phyloP scores from a whole-genome alignment of 2,888 invertebrate genomes.

The Drosophila affinis region DNA sequence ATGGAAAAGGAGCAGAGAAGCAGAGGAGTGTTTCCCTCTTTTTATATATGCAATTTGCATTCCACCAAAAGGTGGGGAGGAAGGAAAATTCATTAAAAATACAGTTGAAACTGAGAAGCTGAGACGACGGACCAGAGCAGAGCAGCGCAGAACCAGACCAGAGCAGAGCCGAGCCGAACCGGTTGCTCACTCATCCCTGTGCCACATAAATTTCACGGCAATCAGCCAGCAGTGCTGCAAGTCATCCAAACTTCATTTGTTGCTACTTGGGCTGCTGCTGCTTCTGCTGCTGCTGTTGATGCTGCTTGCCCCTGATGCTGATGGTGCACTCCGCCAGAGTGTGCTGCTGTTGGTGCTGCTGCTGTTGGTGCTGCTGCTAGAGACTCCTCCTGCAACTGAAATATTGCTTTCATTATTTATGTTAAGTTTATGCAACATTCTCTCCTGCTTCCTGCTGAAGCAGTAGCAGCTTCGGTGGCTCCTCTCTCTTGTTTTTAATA shows the following conservation, averaged over 20 bases:
- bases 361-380: slow-evolving; percentile 45
- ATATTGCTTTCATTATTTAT: slow-evolving; percentile 79
- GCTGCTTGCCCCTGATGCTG: not conserved
- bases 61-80: slow-evolving; percentile 1
- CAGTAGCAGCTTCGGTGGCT: slow-evolving; percentile 48
- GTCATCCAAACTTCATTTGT: slow-evolving; percentile 80
- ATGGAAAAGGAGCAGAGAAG: not conserved
- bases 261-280: slow-evolving; percentile 60
- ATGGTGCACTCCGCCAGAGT: too few species aligned
- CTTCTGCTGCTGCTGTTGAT: slow-evolving; percentile 1
- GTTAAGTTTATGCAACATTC: slow-evolving; percentile 77
- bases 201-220: slow-evolving; percentile 76
- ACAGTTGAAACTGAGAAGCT: slow-evolving; percentile 31
- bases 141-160: not conserved
- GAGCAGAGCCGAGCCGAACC: not conserved
- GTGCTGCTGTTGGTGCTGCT: slow-evolving; percentile 7
- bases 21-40: not conserved
- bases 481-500: slow-evolving; percentile 79
- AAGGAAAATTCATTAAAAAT: slow-evolving; percentile 49
- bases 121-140: slow-evolving; percentile 10
- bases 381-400: slow-evolving; percentile 68
- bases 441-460: slow-evolving; percentile 42
- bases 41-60: slow-evolving; percentile 40
- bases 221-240: slow-evolving; percentile 74
- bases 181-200: slow-evolving; percentile 29